phyloP scores from a whole-genome alignment of 64 coral and sea anemone species.

The Stichodactyla helianthus region DNA sequence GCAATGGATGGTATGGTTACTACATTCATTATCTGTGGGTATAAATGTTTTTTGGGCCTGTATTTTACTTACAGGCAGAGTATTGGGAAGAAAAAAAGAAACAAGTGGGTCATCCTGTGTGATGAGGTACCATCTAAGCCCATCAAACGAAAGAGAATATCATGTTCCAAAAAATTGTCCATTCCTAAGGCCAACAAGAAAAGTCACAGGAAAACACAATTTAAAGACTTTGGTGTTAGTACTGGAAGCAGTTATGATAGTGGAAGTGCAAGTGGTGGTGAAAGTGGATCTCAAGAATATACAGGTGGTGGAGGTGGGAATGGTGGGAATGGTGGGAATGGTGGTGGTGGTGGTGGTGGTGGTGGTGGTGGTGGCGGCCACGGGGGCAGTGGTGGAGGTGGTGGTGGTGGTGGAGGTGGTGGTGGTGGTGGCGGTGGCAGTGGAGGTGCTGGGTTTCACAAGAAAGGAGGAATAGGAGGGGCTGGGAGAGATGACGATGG shows the following conservation, averaged over 20 bases:
- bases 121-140: not conserved
- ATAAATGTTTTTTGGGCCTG: no score
- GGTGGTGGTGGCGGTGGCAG: not conserved
- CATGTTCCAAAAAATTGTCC: not conserved
- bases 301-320: not conserved
- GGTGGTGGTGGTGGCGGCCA: not conserved
- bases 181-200: not conserved
- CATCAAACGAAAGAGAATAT: not conserved
- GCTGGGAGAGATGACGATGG: conserved; percentile 9
- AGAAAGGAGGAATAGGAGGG: conserved; percentile 4
- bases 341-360: not conserved
- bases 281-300: not conserved
- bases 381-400: not conserved
- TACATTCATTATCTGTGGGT: no score
- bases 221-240: conserved; percentile 1
- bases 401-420: not conserved
- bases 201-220: not conserved
- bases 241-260: not conserved
- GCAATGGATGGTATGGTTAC: no score
- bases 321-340: not conserved
- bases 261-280: conserved; percentile 7
- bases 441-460: not conserved
- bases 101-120: not conserved
- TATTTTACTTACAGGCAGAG: not conserved
- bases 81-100: not conserved